Evolutionary conservation across 2,888 invertebrate species (phyloP).

Genomic region (Drosophila prostipennis): DNA sequence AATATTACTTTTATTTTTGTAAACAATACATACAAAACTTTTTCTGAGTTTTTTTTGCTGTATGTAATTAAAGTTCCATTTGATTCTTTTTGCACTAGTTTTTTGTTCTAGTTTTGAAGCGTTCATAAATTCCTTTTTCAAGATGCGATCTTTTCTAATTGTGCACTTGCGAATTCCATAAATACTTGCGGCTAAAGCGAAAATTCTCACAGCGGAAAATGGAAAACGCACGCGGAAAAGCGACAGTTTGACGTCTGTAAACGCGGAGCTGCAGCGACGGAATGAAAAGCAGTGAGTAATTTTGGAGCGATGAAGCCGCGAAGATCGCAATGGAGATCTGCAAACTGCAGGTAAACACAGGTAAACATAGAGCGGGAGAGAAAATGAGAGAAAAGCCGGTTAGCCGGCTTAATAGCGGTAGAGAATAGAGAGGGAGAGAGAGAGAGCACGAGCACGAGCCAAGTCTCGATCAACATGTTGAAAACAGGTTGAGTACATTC

Average conservation of each 20-base stretch:
- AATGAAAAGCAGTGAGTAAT: constrained; percentile 42
- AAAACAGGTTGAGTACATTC: constrained; percentile 18
- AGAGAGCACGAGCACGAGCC: constrained; percentile 61
- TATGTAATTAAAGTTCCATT: constrained; percentile 3
- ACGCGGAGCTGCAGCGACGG: constrained; percentile 59
- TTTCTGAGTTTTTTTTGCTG: not conserved
- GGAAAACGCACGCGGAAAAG: constrained; percentile 36
- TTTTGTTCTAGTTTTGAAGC: not conserved
- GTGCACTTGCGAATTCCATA: constrained; percentile 48
- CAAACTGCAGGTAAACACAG: constrained; percentile 49
- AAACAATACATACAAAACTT: no score
- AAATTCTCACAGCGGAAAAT: constrained; percentile 31
- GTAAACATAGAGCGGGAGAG: constrained; percentile 27
- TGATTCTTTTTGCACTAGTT: constrained; percentile 1
- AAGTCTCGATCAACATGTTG: constrained; percentile 44
- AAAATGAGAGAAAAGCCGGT: constrained; percentile 49
- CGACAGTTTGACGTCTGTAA: constrained; percentile 54
- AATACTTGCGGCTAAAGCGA: constrained; percentile 50
- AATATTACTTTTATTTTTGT: not conserved
- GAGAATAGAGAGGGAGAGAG: constrained; percentile 19
- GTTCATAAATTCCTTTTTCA: constrained; percentile 2
- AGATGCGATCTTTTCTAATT: constrained; percentile 16
- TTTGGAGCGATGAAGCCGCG: constrained; percentile 24
- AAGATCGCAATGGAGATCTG: constrained; percentile 55
- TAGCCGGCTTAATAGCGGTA: constrained; percentile 53